Evolutionary conservation across 2,888 invertebrate species (phyloP), one percentile per base, ranked within the genome.

Genomic region (Drosophila kokeensis): DNA sequence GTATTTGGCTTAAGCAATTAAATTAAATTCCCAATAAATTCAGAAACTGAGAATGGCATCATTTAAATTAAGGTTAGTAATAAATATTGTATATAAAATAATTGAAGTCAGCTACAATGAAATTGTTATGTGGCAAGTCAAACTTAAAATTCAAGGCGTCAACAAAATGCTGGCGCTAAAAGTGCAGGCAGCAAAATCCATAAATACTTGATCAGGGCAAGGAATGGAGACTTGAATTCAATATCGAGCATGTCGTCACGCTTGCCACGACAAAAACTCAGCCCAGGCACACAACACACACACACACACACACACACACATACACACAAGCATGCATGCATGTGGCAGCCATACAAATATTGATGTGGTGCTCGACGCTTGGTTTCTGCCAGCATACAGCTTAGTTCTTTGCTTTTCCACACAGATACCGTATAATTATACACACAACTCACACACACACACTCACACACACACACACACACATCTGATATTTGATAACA

Each of bases 311-410:
- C 13, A 49, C 15, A 40, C 32, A 55, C 45, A 69, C 42, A 45
- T 49, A 34, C 30, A 50, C 8, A 52, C 6, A 40, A 10, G 13
- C 24, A 40, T 18, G 15, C 27, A 52, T 2, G 24, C 52, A 65
- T 62, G 73, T 36, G 66, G 68, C 73, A 76, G 61, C 59, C 81
- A 69, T 55, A 77, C 66, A 76, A 82, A 82, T 72, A 72, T 78
- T 80, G 69, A 75, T 82, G 71, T 69, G 58, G 69, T 73, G 40
- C 52, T 42, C 62, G 29, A 54, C 15, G 75, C 38, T 52, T 55
- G 66, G 50, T 52, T 55, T 48, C 45, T 49, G 63, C 64, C 58
- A 73, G 64, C 63, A 54, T 45, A 34, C 30, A 58, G 53, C 55
- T 66, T 50, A 54, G 53, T 61, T 67, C 65, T 61, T 65, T 57